Conservation (phyloP, 2,888 invertebrate genomes). For the Cryptocheilus praepositus region DNA sequence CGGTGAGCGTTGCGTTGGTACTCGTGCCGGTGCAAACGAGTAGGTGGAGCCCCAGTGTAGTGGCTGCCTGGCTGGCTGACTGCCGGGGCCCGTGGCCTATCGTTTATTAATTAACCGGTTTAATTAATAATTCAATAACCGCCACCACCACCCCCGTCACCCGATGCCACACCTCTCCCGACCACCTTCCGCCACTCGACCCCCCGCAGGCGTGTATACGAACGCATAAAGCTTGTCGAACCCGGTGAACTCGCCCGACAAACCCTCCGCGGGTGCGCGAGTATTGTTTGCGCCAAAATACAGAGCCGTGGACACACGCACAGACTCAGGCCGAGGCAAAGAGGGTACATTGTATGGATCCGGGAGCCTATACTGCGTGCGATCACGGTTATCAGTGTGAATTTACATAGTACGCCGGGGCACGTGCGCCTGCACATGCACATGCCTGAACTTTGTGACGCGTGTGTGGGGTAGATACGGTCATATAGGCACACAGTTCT, state of each 20-base stretch:
- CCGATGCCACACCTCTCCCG: conserved; percentile 7
- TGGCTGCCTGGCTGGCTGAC: conserved; percentile 44
- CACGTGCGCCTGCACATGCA: neutral
- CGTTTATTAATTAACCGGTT: conserved; percentile 67
- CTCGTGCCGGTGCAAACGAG: conserved; percentile 28
- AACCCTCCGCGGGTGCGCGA: conserved; percentile 10
- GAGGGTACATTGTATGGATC: too few species aligned
- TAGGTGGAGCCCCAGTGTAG: conserved; percentile 19
- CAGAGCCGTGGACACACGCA: neutral
- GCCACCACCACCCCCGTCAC: conserved; percentile 37
- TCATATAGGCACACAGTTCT: neutral
- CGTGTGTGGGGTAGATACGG: too few species aligned
- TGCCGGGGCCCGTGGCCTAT: conserved; percentile 51
- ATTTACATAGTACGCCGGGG: too few species aligned
- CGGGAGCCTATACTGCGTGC: too few species aligned
- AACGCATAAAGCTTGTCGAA: conserved; percentile 34
- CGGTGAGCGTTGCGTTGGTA: conserved; percentile 11
- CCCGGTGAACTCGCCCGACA: conserved; percentile 23
- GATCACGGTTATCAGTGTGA: too few species aligned
- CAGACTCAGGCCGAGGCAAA: too few species aligned
- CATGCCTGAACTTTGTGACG: neutral
- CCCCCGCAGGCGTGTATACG: conserved; percentile 20
- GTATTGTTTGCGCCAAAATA: conserved; percentile 5
- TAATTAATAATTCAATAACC: conserved; percentile 70
- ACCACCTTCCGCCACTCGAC: conserved; percentile 11